Conservation (phyloP, 2,797 vertebrate species). For the Discoglossus pictus region DNA sequence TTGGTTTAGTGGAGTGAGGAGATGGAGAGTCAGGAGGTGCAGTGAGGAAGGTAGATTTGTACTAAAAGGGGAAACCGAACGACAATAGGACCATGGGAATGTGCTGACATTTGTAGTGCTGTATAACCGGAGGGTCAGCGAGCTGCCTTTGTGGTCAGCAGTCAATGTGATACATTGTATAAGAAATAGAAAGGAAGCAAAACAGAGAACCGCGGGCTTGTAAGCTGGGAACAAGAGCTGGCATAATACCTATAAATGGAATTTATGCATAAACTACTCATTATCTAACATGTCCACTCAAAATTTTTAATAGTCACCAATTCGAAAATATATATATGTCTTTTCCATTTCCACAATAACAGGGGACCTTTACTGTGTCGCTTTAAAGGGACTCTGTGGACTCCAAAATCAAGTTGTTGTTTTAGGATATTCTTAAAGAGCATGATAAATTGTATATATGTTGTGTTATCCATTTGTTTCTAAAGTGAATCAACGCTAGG, state of each 20-base stretch:
- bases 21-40: constrained; percentile 38
- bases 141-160: background rate
- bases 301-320: too few relatives aligned
- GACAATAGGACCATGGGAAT: constrained; percentile 45
- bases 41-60: constrained; percentile 15
- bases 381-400: too few relatives aligned
- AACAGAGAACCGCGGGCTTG: constrained; percentile 3
- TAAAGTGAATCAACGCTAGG: too few relatives aligned
- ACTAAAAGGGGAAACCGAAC: constrained; percentile 35
- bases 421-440: too few relatives aligned
- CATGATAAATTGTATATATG: too few relatives aligned
- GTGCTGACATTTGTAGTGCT: constrained; percentile 38
- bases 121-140: constrained; percentile 21
- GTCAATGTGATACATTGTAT: constrained; percentile 7
- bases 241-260: background rate
- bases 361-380: too few relatives aligned
- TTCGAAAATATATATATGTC: too few relatives aligned
- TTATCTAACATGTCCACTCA: too few relatives aligned
- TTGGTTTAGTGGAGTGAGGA: constrained; percentile 25
- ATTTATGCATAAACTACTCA: too few relatives aligned
- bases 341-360: too few relatives aligned
- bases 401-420: too few relatives aligned
- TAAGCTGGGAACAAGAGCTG: background rate
- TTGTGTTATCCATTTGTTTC: too few relatives aligned
- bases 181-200: background rate